A percentile compares a stretch with the other conserved stretches of the same genome.
phyloP scores from a whole-genome alignment of 2,888 invertebrate genomes.

The Cheilosia soror region DNA sequence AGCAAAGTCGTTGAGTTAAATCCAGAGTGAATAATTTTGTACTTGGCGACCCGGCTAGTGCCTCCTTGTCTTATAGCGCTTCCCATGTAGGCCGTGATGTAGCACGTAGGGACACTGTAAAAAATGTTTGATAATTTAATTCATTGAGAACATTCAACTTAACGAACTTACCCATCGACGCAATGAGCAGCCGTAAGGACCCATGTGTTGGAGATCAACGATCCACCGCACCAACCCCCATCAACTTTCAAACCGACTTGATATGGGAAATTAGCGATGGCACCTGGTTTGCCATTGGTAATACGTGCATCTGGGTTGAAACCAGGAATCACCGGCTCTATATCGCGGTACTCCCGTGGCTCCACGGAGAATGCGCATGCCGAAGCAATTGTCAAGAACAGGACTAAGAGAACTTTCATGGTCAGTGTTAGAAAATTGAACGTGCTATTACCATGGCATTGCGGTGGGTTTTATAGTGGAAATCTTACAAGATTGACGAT shows the following conservation, averaged over 20 bases:
- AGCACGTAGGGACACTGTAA: neutral
- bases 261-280: slow-evolving; percentile 25
- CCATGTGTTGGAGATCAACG: slow-evolving; percentile 63
- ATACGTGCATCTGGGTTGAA: slow-evolving; percentile 76
- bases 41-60: neutral
- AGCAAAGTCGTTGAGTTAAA: slow-evolving; percentile 47
- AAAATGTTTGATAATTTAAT: neutral
- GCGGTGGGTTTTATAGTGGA: neutral
- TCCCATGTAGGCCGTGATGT: slow-evolving; percentile 46
- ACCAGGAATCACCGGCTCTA: slow-evolving; percentile 78
- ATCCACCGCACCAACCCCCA: slow-evolving; percentile 23
- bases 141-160: neutral
- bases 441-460: neutral
- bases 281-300: slow-evolving; percentile 23
- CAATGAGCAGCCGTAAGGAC: slow-evolving; percentile 79
- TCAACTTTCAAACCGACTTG: slow-evolving; percentile 56
- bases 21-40: slow-evolving; percentile 36
- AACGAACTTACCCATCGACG: slow-evolving; percentile 62
- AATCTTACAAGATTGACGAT: neutral
- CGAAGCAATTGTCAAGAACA: slow-evolving; percentile 78
- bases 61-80: slow-evolving; percentile 18
- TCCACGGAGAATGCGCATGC: slow-evolving; percentile 76
- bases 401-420: slow-evolving; percentile 76
- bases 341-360: neutral
- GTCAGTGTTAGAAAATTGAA: neutral